Conservation (phyloP, 1,140 invertebrate species). For the Brachionus sp. region DNA sequence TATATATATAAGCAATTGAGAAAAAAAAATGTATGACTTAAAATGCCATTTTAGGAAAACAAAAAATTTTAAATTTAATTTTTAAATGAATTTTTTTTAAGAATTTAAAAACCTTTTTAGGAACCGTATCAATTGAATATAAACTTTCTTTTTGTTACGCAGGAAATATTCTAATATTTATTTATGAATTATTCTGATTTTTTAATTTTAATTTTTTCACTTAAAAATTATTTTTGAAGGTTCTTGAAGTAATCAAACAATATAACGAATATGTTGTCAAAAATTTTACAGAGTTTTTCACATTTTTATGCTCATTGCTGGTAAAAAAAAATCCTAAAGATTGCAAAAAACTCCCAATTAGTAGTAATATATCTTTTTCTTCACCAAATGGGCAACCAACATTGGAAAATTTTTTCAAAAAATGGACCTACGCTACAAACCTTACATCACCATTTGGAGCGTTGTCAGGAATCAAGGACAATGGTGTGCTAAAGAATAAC, state of each 20-base stretch:
- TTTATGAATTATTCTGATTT: no score
- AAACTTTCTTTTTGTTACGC: no score
- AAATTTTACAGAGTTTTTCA: background rate
- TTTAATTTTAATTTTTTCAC: background rate
- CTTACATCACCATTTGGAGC: conserved; percentile 2
- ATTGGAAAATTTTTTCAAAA: background rate
- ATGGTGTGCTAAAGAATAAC: background rate
- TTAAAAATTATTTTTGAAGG: background rate
- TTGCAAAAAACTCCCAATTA: background rate
- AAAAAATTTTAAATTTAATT: no score
- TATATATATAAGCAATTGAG: no score
- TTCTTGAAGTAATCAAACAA: background rate
- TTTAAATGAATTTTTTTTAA: no score
- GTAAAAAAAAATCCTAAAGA: background rate
- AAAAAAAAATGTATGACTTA: no score
- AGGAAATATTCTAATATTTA: no score
- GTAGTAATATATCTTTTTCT: background rate
- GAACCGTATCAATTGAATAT: no score
- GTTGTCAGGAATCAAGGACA: background rate
- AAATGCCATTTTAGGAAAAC: no score
- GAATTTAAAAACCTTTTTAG: no score
- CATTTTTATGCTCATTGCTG: background rate
- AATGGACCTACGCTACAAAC: background rate
- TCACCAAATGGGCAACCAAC: background rate
- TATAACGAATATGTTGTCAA: background rate